Conservation (phyloP, 2,113 vertebrate genomes). For the Scolopax mira region DNA sequence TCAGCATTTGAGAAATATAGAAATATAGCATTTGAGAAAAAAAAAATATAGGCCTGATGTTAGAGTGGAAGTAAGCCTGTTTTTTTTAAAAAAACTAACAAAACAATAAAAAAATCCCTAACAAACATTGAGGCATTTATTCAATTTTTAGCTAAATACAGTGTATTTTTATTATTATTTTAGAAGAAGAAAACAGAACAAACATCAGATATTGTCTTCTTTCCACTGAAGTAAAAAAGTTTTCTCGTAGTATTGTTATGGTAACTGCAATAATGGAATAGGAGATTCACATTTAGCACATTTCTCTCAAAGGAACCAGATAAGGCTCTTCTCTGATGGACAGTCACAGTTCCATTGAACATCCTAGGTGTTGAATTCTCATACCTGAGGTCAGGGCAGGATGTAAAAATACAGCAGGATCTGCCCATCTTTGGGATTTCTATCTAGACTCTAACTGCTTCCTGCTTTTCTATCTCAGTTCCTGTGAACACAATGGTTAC, state of each 20-base stretch:
- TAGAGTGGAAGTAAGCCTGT: background rate
- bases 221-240: background rate
- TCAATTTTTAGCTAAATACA: background rate
- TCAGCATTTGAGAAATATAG: background rate
- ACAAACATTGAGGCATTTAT: background rate
- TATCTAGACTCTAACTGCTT: background rate
- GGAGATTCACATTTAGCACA: background rate
- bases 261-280: background rate
- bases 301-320: background rate
- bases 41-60: background rate
- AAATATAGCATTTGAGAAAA: background rate
- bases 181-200: background rate
- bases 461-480: constrained; percentile 15
- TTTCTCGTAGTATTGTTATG: background rate
- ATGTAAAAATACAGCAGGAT: background rate
- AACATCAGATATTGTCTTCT: background rate
- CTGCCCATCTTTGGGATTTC: background rate
- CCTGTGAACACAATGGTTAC: background rate
- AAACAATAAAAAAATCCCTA: background rate
- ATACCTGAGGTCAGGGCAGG: background rate
- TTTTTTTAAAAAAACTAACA: background rate
- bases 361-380: background rate
- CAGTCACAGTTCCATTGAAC: background rate
- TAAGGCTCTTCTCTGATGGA: background rate
- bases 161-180: background rate